phyloP scores from a whole-genome alignment of 2,888 invertebrate genomes.

The Muscina levida region DNA sequence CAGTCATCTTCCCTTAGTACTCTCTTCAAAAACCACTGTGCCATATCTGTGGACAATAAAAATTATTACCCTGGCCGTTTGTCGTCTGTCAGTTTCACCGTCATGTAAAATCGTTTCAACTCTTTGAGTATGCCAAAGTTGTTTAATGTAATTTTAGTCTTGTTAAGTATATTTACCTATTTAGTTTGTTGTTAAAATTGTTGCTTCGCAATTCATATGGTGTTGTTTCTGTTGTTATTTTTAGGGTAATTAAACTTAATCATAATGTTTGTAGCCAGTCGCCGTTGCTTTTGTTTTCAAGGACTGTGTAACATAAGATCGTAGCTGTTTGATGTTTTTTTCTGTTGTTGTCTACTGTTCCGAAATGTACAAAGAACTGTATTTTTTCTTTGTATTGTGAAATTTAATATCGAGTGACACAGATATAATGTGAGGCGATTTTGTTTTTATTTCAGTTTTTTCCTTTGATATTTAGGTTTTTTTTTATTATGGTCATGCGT shows the following conservation, averaged over 20 bases:
- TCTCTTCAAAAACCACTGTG: too few relatives aligned
- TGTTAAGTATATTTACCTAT: constrained; percentile 12
- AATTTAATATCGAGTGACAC: constrained; percentile 61
- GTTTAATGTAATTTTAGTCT: constrained; percentile 43
- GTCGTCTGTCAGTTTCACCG: too few relatives aligned
- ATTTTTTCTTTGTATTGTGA: constrained; percentile 47
- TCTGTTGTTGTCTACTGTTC: too few relatives aligned
- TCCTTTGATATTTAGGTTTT: background rate
- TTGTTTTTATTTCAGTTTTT: constrained; percentile 16
- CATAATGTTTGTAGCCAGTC: background rate
- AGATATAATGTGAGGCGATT: constrained; percentile 39
- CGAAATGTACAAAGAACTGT: constrained; percentile 30
- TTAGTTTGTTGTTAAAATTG: constrained; percentile 25
- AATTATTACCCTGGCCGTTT: too few relatives aligned
- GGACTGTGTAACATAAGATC: constrained; percentile 60
- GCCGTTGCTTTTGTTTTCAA: constrained; percentile 44
- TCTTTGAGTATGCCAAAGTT: background rate
- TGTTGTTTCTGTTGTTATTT: constrained; percentile 16
- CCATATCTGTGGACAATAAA: too few relatives aligned
- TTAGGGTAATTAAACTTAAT: constrained; percentile 59
- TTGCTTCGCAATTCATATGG: constrained; percentile 29
- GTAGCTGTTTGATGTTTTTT: constrained; percentile 28
- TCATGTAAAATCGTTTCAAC: too few relatives aligned
- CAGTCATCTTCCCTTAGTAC: too few relatives aligned
- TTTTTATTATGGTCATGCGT: background rate